A percentile compares a stretch with the other conserved stretches of the same genome.
Evolutionary conservation across 2,113 vertebrate species (phyloP).

Genomic region (Apeltes quadracus): DNA sequence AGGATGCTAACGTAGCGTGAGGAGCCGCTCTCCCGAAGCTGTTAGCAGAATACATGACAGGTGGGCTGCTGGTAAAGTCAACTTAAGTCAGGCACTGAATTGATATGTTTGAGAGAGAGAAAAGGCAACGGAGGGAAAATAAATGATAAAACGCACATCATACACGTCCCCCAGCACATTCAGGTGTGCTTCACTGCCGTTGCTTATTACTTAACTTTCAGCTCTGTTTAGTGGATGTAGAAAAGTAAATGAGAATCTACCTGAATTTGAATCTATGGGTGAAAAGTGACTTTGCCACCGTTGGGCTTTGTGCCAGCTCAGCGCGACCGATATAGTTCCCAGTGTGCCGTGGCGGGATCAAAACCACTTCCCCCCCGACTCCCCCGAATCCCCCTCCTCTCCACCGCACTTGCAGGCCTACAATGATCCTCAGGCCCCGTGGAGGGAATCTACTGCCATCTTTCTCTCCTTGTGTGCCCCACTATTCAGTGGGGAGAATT

Average conservation of each 20-base stretch:
- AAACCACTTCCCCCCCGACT: conserved; percentile 40
- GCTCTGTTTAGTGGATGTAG: neutral
- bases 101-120: neutral
- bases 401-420: neutral
- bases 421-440: conserved; percentile 5
- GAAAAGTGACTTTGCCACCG: conserved; percentile 14
- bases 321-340: conserved; percentile 29
- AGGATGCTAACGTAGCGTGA: neutral
- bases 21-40: conserved; percentile 1
- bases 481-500: neutral
- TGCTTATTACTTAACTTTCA: neutral
- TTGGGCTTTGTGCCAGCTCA: conserved; percentile 50
- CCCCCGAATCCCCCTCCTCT: neutral
- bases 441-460: neutral
- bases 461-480: neutral
- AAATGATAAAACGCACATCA: neutral
- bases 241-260: neutral
- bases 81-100: neutral
- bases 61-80: conserved; percentile 3
- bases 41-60: conserved; percentile 1
- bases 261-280: neutral
- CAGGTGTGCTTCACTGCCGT: neutral
- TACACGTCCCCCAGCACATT: neutral
- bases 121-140: neutral
- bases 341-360: conserved; percentile 25